Evolutionary conservation across 2,888 invertebrate genomes (phyloP).

Genomic region (Conistra vaccinii): DNA sequence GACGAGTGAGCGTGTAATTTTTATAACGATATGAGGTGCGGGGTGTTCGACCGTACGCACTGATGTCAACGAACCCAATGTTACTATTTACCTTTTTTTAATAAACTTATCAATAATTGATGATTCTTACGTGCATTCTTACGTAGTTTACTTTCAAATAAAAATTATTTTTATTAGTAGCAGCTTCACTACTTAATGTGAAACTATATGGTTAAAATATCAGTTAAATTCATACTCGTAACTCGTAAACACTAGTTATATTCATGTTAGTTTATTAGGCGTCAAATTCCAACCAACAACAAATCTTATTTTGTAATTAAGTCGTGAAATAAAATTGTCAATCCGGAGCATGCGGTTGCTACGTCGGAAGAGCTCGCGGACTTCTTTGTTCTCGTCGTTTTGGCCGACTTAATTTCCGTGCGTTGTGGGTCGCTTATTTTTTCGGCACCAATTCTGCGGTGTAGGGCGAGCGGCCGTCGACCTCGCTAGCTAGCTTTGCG

Average conservation of each 20-base stretch:
- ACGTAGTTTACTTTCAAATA: conserved; percentile 36
- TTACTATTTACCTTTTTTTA: conserved; percentile 67
- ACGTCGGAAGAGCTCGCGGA: conserved; percentile 66
- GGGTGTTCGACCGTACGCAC: conserved; percentile 81
- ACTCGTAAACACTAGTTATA: not conserved
- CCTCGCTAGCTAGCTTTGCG: conserved; percentile 79
- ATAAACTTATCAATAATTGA: conserved; percentile 34
- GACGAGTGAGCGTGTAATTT: conserved; percentile 80
- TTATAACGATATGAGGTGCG: conserved; percentile 79
- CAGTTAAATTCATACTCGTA: not conserved
- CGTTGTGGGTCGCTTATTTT: conserved; percentile 88
- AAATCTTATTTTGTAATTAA: conserved; percentile 19
- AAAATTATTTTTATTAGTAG: not conserved
- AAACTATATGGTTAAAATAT: not conserved
- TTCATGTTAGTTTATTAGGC: not conserved
- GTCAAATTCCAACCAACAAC: not conserved
- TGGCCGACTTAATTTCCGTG: conserved; percentile 86
- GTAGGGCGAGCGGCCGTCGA: conserved; percentile 84
- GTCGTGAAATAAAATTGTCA: conserved; percentile 30
- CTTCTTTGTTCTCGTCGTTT: conserved; percentile 85
- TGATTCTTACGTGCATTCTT: conserved; percentile 15
- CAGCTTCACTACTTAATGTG: not conserved
- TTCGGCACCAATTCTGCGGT: conserved; percentile 86
- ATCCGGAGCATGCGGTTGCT: conserved; percentile 63
- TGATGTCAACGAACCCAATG: conserved; percentile 84